A percentile compares a stretch with the other conserved stretches of the same genome.
Evolutionary conservation across 1,140 invertebrate genomes (phyloP).

Genomic region (Bombus confusus): DNA sequence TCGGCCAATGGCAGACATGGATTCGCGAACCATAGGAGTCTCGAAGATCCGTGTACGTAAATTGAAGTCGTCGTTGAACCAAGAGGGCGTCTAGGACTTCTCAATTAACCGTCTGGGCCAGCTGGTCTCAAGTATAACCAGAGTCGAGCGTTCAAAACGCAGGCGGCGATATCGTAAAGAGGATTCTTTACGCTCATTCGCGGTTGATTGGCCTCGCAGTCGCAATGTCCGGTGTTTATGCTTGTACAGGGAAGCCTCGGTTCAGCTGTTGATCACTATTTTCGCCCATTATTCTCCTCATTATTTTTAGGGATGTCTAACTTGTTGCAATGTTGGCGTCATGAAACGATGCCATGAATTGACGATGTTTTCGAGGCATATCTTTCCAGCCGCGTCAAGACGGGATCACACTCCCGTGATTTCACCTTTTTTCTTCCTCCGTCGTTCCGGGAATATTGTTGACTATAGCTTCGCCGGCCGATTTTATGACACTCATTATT

Average conservation of each 20-base stretch:
- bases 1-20: conserved; percentile 18
- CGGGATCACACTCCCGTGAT: neutral
- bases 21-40: neutral
- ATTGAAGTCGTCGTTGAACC: conserved; percentile 45
- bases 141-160: conserved; percentile 41
- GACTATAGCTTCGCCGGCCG: neutral
- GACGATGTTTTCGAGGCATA: conserved; percentile 13
- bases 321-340: conserved; percentile 49
- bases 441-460: neutral
- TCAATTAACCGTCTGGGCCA: conserved; percentile 69
- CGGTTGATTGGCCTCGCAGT: conserved; percentile 59
- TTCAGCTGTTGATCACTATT: conserved; percentile 52
- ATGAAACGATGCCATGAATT: conserved; percentile 8
- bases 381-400: neutral
- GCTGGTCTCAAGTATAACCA: conserved; percentile 54
- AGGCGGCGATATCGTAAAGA: conserved; percentile 70
- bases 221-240: conserved; percentile 64
- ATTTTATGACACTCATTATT: conserved; percentile 1
- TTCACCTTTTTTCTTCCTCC: neutral
- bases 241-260: conserved; percentile 48
- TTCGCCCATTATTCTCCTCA: conserved; percentile 34
- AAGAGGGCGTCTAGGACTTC: conserved; percentile 49
- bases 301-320: conserved; percentile 54
- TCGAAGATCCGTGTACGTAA: conserved; percentile 38
- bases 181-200: conserved; percentile 73